Percentiles rank a stretch among this genome's conserved stretches.
phyloP scores from a whole-genome alignment of 2,888 invertebrate species.

The Noctua fimbriata region DNA sequence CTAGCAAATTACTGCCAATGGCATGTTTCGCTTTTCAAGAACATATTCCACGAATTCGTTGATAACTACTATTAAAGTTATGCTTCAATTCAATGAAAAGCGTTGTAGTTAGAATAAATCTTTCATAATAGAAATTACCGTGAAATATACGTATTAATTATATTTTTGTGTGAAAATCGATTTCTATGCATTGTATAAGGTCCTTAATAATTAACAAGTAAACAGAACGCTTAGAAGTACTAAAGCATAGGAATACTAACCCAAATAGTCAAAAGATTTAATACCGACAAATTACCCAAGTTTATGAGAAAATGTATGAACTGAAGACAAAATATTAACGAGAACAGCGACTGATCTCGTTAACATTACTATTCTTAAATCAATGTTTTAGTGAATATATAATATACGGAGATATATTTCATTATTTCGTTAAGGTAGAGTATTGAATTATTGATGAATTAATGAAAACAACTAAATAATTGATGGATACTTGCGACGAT shows the following conservation, averaged over 20 bases:
- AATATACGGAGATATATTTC: background rate
- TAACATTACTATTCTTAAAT: too few relatives aligned
- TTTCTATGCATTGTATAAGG: background rate
- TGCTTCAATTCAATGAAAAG: constrained; percentile 16
- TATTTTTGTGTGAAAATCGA: background rate
- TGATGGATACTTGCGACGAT: background rate
- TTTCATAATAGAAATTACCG: background rate
- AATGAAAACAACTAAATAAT: background rate
- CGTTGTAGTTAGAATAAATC: constrained; percentile 5
- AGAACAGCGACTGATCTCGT: too few relatives aligned
- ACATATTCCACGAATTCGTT: constrained; percentile 23
- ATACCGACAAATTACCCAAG: background rate
- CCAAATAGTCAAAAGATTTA: background rate
- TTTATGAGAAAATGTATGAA: too few relatives aligned
- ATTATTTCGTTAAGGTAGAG: background rate
- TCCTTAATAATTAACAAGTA: background rate
- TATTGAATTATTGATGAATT: background rate
- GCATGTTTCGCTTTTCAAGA: constrained; percentile 16
- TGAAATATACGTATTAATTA: background rate
- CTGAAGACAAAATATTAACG: too few relatives aligned
- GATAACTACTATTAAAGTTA: constrained; percentile 19
- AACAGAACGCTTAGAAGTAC: background rate
- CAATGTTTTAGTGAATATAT: background rate
- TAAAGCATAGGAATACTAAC: too few relatives aligned
- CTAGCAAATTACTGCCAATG: constrained; percentile 21